These are phyloP conservation scores for Aelia acuminata DNA, from an alignment of 2,888 invertebrate species.

Conservation along the genomic window DNA sequence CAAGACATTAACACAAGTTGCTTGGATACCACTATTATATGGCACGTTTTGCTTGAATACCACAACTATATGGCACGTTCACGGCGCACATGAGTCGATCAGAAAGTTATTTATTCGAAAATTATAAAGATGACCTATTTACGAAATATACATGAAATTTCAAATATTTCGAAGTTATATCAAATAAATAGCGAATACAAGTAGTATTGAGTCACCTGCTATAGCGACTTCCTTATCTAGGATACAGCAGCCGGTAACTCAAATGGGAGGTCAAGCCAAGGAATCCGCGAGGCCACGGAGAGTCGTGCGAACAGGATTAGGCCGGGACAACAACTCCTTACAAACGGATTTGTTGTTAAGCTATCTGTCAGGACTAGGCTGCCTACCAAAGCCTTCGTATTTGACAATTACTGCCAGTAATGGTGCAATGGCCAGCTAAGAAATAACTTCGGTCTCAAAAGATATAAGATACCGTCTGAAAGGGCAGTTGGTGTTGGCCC, in stretches of 20 bases:
- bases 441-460: neutral
- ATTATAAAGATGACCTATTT: no score
- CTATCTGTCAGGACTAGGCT: neutral
- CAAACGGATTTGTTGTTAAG: slow-evolving; percentile 2
- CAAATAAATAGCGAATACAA: neutral
- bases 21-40: no score
- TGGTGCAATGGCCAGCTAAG: neutral
- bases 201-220: neutral
- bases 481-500: slow-evolving; percentile 8
- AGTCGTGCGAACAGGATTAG: slow-evolving; percentile 24
- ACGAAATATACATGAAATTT: no score
- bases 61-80: no score
- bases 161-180: no score
- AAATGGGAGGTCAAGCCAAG: slow-evolving; percentile 7
- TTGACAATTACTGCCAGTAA: slow-evolving; percentile 3
- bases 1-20: no score
- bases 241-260: neutral
- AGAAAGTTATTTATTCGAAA: no score
- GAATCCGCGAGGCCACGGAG: neutral
- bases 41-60: no score
- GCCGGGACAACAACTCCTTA: neutral
- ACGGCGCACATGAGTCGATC: no score
- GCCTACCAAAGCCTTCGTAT: neutral
- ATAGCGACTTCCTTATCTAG: neutral
- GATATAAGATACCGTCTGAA: neutral